These are phyloP conservation scores for Megamerina dolium DNA, from an alignment of 2,888 invertebrate genomes.

Conservation along the genomic window DNA sequence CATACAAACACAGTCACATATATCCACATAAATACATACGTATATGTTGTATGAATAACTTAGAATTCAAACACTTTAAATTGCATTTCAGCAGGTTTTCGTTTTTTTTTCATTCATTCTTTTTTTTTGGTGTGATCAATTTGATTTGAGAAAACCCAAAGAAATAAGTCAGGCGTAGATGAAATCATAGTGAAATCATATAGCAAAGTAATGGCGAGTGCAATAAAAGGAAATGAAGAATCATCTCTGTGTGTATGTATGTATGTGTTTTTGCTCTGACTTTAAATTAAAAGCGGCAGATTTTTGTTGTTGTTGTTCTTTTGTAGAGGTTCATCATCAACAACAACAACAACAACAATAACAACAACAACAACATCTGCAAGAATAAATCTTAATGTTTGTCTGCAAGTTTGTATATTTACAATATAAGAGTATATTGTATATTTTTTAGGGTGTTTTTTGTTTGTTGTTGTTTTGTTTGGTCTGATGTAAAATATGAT, in stretches of 20 bases:
- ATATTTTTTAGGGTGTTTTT: too few species aligned
- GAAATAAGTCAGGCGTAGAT: too few species aligned
- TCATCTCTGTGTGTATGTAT: too few species aligned
- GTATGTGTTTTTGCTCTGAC: too few species aligned
- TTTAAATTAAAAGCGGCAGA: slow-evolving; percentile 8
- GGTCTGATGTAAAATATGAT: too few species aligned
- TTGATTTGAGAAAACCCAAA: slow-evolving; percentile 1
- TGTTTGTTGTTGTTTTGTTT: too few species aligned
- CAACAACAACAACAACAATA: slow-evolving; percentile 8
- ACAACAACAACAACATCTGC: slow-evolving; percentile 12
- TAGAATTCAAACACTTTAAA: background rate
- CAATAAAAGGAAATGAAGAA: too few species aligned
- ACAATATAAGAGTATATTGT: too few species aligned
- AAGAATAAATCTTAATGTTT: slow-evolving; percentile 6
- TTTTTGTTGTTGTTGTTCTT: too few species aligned
- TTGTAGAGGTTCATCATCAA: slow-evolving; percentile 6
- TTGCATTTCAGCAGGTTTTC: background rate
- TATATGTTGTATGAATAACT: background rate
- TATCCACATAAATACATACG: background rate
- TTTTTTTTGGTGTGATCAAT: slow-evolving; percentile 1
- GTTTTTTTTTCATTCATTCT: background rate
- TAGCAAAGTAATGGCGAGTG: too few species aligned
- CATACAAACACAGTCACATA: background rate
- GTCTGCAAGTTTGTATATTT: too few species aligned
- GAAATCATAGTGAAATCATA: too few species aligned